Conservation (phyloP, 2,113 vertebrate species). For the Pitta sordida region DNA sequence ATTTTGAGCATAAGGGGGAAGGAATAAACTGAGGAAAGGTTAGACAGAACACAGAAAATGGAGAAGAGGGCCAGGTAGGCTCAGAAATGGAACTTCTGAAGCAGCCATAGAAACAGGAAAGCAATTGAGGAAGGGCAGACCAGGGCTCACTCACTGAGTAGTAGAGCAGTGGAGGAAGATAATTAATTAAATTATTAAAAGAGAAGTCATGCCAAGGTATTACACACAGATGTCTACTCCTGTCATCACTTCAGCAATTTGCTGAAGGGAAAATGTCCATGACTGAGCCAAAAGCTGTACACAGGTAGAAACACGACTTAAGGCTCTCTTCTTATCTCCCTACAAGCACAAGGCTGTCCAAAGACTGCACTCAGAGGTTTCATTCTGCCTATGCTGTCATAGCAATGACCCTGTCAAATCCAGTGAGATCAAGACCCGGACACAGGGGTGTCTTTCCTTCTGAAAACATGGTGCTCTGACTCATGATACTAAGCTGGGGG, state of each 20-base stretch:
- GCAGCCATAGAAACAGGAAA: not conserved
- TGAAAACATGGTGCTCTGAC: fast-evolving
- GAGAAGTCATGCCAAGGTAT: not conserved
- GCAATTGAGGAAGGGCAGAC: not conserved
- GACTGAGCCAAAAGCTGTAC: not conserved
- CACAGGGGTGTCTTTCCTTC: not conserved
- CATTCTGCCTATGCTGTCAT: not conserved
- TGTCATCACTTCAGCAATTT: not conserved
- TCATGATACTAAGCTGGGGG: no score
- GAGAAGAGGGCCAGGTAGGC: not conserved
- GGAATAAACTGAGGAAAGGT: not conserved
- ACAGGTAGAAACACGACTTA: not conserved
- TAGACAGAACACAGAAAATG: not conserved
- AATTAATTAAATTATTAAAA: not conserved
- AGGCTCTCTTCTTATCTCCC: not conserved
- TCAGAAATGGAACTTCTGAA: not conserved
- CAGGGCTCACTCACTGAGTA: not conserved
- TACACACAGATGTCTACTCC: not conserved
- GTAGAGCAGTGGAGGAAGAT: not conserved
- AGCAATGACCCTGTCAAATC: not conserved
- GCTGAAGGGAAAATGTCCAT: not conserved
- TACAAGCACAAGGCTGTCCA: not conserved
- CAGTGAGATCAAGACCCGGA: not conserved
- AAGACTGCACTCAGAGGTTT: not conserved
- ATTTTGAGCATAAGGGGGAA: not conserved